phyloP scores from a whole-genome alignment of 92 coral and sea anemone species.

The Chrysogorgia sp. region DNA sequence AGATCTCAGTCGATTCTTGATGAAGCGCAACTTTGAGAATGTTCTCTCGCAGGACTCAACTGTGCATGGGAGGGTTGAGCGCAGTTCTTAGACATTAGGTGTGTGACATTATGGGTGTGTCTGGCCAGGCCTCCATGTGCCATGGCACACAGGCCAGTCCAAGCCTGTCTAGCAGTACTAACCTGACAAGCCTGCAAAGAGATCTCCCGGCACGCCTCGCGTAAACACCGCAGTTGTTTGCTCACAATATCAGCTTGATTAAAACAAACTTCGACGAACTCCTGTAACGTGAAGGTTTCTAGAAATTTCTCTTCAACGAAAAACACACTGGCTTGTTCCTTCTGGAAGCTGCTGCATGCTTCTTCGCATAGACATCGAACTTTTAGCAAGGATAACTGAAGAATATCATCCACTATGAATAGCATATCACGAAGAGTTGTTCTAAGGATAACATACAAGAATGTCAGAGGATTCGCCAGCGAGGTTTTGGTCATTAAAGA shows the following conservation, averaged over 20 bases:
- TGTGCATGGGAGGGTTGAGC: too few relatives aligned
- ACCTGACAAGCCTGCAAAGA: constrained; percentile 92
- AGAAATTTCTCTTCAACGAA: constrained; percentile 59
- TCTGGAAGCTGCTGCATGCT: constrained; percentile 79
- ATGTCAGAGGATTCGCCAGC: too few relatives aligned
- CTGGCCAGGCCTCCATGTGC: too few relatives aligned
- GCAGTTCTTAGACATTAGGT: too few relatives aligned
- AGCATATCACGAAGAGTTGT: constrained; percentile 57
- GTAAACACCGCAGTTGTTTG: constrained; percentile 62
- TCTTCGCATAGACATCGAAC: constrained; percentile 80
- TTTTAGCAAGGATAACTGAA: constrained; percentile 72
- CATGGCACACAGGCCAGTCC: too few relatives aligned
- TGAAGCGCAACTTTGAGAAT: too few relatives aligned
- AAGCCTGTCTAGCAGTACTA: too few relatives aligned
- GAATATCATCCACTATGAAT: constrained; percentile 64
- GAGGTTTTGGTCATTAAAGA: neutral
- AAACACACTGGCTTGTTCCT: constrained; percentile 61
- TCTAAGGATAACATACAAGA: constrained; percentile 33
- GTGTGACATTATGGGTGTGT: too few relatives aligned
- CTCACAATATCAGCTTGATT: constrained; percentile 67
- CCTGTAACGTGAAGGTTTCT: constrained; percentile 68
- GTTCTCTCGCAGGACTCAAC: too few relatives aligned
- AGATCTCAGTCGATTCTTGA: too few relatives aligned
- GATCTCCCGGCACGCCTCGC: constrained; percentile 67
- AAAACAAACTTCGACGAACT: constrained; percentile 59